Base-by-base conservation (phyloP, 2,113 vertebrate species). In the Nyctibius bracteatus region DNA sequence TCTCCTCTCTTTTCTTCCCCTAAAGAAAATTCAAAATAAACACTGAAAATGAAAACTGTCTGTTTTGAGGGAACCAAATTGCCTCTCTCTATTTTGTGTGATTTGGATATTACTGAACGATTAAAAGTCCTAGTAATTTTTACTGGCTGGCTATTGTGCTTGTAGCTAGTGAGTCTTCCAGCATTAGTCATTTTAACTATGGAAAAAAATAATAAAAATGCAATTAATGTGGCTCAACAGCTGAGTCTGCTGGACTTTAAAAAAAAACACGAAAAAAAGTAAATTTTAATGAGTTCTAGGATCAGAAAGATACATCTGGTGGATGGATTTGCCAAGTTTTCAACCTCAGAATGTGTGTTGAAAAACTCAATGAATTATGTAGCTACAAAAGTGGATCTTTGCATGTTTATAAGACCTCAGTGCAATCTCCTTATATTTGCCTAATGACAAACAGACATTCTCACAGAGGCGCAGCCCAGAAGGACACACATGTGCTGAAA, bases 231-330 rank as follows among this genome's bases (percentile, higher is more conserved):
- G 88, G 84, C 78, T 96, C 90, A 96, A 81, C 93, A 97, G 91
- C 95, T 95, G 96, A 96, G 52, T 94, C 55, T 92, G 83, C 88
- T 95, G 94, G 93, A 93, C 92, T 95, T 96, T 4, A 2, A 51
- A 75, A 81, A 93, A 85, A 68, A 78, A 25, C 14, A 18, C 0
- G 5, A 4, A 59, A 65, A 83, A 94, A 79, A 93, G 79, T 84
- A 91, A 94, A 94, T 96, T 97, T 96, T 97, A 96, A 97, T 95
- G 96, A 97, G 92, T 97, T 96, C 39, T 96, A 87, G 73, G 97
- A 96, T 97, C 93, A 87, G 94, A 96, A 96, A 94, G 89, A 96
- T 96, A 84, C 95, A 96, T 97, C 95, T 97, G 94, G 95, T 91
- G 44, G 57, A 92, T 86, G 87, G 79, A 90, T 87, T 96, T 93